Evolutionary conservation across 92 coral and sea anemone genomes (phyloP).

Genomic region (Micromussa lordhowensis): DNA sequence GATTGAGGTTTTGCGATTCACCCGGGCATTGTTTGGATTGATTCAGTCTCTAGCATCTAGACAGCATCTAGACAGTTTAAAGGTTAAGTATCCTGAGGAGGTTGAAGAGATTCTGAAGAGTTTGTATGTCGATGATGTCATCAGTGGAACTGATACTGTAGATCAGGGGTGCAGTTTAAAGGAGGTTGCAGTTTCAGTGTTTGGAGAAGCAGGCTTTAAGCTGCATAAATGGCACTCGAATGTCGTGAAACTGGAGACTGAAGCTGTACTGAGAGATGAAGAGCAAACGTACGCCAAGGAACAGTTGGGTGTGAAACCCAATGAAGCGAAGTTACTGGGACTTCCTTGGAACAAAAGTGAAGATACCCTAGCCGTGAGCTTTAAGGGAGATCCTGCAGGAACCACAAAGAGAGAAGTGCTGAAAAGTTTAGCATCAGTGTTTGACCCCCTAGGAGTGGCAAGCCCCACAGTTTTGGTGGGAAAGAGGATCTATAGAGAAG

Average conservation of each 20-base stretch:
- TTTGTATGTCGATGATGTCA: slow-evolving; percentile 65
- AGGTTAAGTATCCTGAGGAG: slow-evolving; percentile 39
- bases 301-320: slow-evolving; percentile 39
- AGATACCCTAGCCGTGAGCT: slow-evolving; percentile 33
- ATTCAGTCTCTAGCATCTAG: slow-evolving; percentile 58
- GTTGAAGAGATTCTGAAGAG: slow-evolving; percentile 61
- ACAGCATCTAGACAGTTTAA: slow-evolving; percentile 27
- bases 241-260: background rate
- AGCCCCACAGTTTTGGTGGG: slow-evolving; percentile 56
- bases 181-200: slow-evolving; percentile 18
- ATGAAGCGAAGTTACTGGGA: slow-evolving; percentile 56
- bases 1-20: slow-evolving; percentile 50
- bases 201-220: slow-evolving; percentile 16
- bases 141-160: slow-evolving; percentile 40
- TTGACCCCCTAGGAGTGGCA: slow-evolving; percentile 41
- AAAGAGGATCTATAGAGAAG: slow-evolving; percentile 54
- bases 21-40: slow-evolving; percentile 61
- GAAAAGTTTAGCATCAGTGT: slow-evolving; percentile 42
- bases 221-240: slow-evolving; percentile 66
- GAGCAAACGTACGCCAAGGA: slow-evolving; percentile 28
- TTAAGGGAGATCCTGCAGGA: slow-evolving; percentile 47
- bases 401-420: slow-evolving; percentile 63
- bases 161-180: slow-evolving; percentile 3
- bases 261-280: background rate
- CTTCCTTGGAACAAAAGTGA: slow-evolving; percentile 51